Evolutionary conservation across 2,113 vertebrate genomes (phyloP), one percentile per base, ranked within the genome.

Genomic region (Cairina moschata): DNA sequence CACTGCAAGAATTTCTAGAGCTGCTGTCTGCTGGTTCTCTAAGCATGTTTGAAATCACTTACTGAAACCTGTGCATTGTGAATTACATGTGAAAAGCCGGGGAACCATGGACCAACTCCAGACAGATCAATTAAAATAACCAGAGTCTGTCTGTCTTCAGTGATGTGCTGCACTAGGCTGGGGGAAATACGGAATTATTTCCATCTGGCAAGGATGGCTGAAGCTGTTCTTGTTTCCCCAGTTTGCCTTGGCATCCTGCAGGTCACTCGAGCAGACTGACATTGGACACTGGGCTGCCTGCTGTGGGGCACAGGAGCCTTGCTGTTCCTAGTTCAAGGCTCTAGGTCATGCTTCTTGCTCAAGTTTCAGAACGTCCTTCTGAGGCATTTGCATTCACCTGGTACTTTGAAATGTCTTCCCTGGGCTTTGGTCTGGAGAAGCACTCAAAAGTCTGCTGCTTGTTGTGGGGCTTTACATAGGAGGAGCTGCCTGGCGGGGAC

Each of bases 81-180:
- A 90, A 72, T 75, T 71, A 32, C 18, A n/a, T 32, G 38, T 91
- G 38, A 75, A 77, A 82, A 82, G 55, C 46, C 44, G 44, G 80
- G 52, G 52, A 92, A 46, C 18, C 34, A 38, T 0, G 0, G 68
- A 32, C 46, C 0, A 2, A 65, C 63, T 74, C 55, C 76, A 83
- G 80, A 7, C 69, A 60, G 71, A 52, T 3, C 46, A 52, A 65
- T 32, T 85, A 20, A 62, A 89, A 40, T 25, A 40, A 13, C 40
- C 75, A 46, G 26, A 78, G 17, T 36, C 11, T 60, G 65, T 77
- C 65, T 58, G 58, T 69, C 68, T 23, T 81, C 13, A 40, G 0
- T 46, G 50, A 22, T 86, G n/a, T 8, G 25, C 58, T 82, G 54
- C 22, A 8, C 8, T 42, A 60, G 48, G 48, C 50, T 66, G 58